Base-by-base conservation (phyloP, 2,113 vertebrate genomes). In the Scartelaos histophorus region DNA sequence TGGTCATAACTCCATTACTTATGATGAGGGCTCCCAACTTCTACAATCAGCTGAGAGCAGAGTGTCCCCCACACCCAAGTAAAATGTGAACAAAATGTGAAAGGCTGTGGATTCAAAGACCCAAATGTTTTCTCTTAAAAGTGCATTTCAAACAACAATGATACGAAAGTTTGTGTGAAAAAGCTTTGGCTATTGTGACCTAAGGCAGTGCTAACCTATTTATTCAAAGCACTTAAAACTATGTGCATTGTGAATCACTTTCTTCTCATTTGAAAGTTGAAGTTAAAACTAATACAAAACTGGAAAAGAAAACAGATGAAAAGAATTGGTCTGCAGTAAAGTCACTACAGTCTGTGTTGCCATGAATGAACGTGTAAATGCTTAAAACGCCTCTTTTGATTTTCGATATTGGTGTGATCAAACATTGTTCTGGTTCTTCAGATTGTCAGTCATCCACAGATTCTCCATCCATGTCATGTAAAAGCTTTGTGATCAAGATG, bases 401-500 rank as follows among this genome's bases (percentile, higher is more conserved):
- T 85, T 77, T 78, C 58, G 56, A 81, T 72, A 82, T 71, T 22
- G 29, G 47, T 10, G 34, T 78, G 82, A 87, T 89, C 79, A 87
- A 84, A 84, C 79, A 9, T 0, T 4, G 49, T 7, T 34, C 81
- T 66, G 53, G 69, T 74, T 78, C 70, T 68, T 73, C 74, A 65
- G 24, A 73, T 64, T 76, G 84, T 81, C 79, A 73, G 80, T 66
- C 70, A 47, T 73, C 72, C 70, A 61, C 19, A 75, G 69, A 74
- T 81, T 79, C 69, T 67, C 75, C 61, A 82, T 74, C 58, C 13
- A 11, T 73, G 87, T 81, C 75, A 16, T 81, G 79, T 78, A 51
- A 81, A 57, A 75, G 74, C 74, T 83, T 82, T 82, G 65, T 87
- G 83, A 87, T 88, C 84, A 83, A 79, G 60, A 72, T 16, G 71